Base-by-base conservation (phyloP, 2,797 vertebrate genomes). In the Salmo trutta region DNA sequence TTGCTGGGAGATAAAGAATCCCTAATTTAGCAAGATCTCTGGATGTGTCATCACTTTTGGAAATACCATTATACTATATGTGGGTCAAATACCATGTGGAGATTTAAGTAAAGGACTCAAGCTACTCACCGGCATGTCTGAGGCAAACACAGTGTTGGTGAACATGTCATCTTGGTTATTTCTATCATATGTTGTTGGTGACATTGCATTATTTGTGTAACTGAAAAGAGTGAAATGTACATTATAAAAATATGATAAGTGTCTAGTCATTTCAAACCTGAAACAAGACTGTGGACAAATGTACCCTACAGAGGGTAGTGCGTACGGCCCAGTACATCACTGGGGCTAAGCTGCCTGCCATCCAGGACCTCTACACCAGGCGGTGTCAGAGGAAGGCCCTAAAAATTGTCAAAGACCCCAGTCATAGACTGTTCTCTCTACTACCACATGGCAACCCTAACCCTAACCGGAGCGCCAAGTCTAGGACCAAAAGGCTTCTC, bases 81-180 rank as follows among this genome's bases (percentile, higher is more conserved):
- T 4, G 64, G 41, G 41, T 47, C 41, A 47, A 47, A 47, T 47
- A 47, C 41, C 41, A 47, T 47, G 10, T 12, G 41, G 41, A 47
- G 10, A 15, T 53, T 62, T 24, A 65, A 24, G 14, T 5, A 1
- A 1, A 19, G 10, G 51, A 24, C 29, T 64, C 14, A 3, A 17
- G 21, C 27, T 47, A 79, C 81, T 77, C 27, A 88, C 86, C 10
- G 65, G 74, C 31, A 88, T 0, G 6, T 86, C 81, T 31, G 84
- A 85, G 29, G 86, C 76, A 74, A 83, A 86, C 64, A 76, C 19
- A 0, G 73, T 33, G 51, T 81, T 78, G 29, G 80, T 33, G 31
- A 83, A 82, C 29, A 70, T 31, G 2, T 68, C 51, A 33, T 75
- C 31, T 16, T 51, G 59, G 21, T 14, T 31, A 27, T n/a, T 47